Evolutionary conservation across 2,888 invertebrate genomes (phyloP).

Genomic region (Corythucha ciliata): DNA sequence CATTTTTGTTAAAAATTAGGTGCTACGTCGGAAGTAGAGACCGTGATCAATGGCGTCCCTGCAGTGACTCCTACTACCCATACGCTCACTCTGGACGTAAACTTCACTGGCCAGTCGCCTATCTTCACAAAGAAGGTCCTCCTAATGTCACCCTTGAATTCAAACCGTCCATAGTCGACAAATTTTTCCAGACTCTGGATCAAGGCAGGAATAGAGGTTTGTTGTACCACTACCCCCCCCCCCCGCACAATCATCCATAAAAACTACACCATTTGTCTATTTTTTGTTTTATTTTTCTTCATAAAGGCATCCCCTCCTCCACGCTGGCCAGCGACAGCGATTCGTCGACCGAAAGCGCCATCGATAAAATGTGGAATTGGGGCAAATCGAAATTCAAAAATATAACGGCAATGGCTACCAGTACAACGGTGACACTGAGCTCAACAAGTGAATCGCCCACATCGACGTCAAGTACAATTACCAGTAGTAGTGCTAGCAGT

Average conservation of each 20-base stretch:
- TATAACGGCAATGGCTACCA: conserved; percentile 15
- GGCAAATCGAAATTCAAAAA: conserved; percentile 31
- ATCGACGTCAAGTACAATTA: no score
- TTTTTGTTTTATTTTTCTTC: no score
- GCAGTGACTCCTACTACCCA: conserved; percentile 73
- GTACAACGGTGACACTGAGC: no score
- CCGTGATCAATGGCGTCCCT: conserved; percentile 75
- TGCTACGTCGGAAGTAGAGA: conserved; percentile 70
- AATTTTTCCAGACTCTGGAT: conserved; percentile 29
- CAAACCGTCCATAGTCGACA: conserved; percentile 35
- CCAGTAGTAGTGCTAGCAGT: no score
- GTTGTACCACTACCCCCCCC: no score
- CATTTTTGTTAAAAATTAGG: conserved; percentile 45
- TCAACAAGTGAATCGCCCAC: no score
- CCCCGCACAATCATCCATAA: no score
- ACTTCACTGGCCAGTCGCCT: conserved; percentile 65
- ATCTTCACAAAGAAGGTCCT: conserved; percentile 68
- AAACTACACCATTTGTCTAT: no score
- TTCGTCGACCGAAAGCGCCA: conserved; percentile 23
- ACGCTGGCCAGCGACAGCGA: conserved; percentile 3
- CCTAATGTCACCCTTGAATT: conserved; percentile 52
- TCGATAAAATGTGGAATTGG: conserved; percentile 34
- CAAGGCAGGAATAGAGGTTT: conserved; percentile 22
- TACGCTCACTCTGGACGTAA: conserved; percentile 40
- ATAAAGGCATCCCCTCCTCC: no score